These are phyloP conservation scores for Poecile atricapillus DNA, from an alignment of 2,113 vertebrate species.

Conservation along the genomic window DNA sequence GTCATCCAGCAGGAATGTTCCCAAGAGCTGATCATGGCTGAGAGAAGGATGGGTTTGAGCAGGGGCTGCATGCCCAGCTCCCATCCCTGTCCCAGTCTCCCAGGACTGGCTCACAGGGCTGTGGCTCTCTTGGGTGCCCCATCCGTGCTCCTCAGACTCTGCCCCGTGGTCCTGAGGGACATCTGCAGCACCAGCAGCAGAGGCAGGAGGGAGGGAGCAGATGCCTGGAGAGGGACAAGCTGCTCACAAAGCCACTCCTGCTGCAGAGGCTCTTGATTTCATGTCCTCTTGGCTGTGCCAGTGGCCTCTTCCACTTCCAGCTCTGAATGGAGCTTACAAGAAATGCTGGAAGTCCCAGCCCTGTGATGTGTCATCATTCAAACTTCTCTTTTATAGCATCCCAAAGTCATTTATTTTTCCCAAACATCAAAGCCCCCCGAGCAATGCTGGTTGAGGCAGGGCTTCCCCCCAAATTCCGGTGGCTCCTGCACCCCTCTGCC, in stretches of 20 bases:
- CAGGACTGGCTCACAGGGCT: not conserved
- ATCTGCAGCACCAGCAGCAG: not conserved
- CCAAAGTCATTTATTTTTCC: constrained; percentile 16
- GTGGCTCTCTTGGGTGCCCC: not conserved
- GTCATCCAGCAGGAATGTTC: constrained; percentile 57
- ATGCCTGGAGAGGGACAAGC: not conserved
- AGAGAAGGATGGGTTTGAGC: not conserved
- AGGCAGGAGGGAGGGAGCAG: not conserved
- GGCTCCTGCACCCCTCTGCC: not conserved
- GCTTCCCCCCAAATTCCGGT: not conserved
- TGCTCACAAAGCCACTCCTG: not conserved
- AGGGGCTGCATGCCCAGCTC: not conserved
- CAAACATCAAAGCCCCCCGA: not conserved
- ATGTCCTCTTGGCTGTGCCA: not conserved
- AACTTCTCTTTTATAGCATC: not conserved
- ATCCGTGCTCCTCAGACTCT: not conserved
- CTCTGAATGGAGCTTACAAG: not conserved
- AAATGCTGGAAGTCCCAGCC: not conserved
- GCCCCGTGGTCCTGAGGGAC: not conserved
- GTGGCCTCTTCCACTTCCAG: constrained; percentile 18
- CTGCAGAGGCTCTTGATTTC: not conserved
- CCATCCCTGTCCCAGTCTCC: not conserved
- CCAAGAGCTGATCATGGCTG: not conserved
- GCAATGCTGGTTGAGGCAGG: not conserved
- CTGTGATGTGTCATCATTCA: constrained; percentile 7